phyloP scores from a whole-genome alignment of 30 jellyfish, hydroid and myxozoan species.

The Pseudorhiza aurosa region DNA sequence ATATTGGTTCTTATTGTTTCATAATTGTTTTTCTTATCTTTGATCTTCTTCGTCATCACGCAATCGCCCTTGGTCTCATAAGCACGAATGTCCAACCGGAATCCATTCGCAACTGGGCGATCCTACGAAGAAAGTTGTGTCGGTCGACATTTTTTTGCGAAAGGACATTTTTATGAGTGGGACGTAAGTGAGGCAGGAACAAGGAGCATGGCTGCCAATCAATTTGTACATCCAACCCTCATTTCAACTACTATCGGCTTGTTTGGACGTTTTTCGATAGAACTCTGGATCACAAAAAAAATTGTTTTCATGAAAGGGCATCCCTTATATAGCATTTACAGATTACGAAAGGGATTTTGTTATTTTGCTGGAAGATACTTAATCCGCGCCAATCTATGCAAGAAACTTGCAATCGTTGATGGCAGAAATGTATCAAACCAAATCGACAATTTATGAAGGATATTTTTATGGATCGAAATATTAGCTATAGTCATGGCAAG shows the following conservation, averaged over 20 bases:
- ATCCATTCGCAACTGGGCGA: too few relatives aligned
- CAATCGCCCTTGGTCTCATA: too few relatives aligned
- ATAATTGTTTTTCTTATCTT: not conserved
- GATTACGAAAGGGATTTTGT: not conserved
- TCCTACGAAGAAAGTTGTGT: too few relatives aligned
- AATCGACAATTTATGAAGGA: not conserved
- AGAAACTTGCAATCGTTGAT: not conserved
- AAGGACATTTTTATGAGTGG: too few relatives aligned
- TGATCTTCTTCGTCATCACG: not conserved
- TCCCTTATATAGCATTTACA: not conserved
- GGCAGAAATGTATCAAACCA: not conserved
- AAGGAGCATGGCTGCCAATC: too few relatives aligned
- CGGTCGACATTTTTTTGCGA: too few relatives aligned
- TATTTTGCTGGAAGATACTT: not conserved
- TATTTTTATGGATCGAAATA: not conserved
- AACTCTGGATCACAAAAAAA: not conserved
- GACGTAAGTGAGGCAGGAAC: too few relatives aligned
- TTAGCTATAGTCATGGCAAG: slow-evolving; percentile 23
- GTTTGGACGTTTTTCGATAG: not conserved
- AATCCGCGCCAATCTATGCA: too few relatives aligned
- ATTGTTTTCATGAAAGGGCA: not conserved
- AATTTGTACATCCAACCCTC: too few relatives aligned
- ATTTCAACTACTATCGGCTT: not conserved
- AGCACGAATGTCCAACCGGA: too few relatives aligned
- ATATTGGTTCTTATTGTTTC: slow-evolving; percentile 29